Base-by-base conservation (phyloP, 1,140 invertebrate genomes). In the Halotydeus destructor region DNA sequence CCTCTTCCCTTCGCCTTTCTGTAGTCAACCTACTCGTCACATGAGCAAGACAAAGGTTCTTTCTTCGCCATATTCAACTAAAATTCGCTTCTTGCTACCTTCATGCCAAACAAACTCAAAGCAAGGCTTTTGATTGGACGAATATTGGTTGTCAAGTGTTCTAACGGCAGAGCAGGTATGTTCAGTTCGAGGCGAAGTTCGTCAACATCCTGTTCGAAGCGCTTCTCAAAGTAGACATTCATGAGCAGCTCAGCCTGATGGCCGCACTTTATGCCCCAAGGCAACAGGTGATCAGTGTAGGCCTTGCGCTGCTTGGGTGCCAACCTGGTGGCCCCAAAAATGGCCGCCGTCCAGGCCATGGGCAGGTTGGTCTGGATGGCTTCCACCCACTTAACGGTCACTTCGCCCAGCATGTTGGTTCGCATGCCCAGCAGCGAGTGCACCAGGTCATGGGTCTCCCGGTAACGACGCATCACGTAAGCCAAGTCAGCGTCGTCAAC, bases 391-490 rank as follows among this genome's bases (percentile, higher is more conserved):
- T 98, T 98, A 4, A 98, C 79, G 5, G 79, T 72, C 9, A 55
- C 51, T 47, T 71, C 69, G 55, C 83, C 82, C 5, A 91, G 63
- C 84, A 97, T 93, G 55, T 85, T 88, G 5, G 88, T 96, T 12
- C 82, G 85, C 82, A 93, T 91, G 41, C 73, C 71, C 24, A 94
- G 66, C 5, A 83, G 60, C 0, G 86, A 75, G 61, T 98, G 91
- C 45, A 85, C 72, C 38, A 98, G 67, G 64, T 98, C 93, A 59
- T 98, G 93, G 14, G 78, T 75, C 64, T 98, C 88, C 49, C 93
- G 71, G 59, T 97, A 97, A 32, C 93, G 66, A 61, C 89, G 83
- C 77, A 97, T 91, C 3, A 96, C 75, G 64, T 96, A 98, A 16
- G 85, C 83, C 39, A 93, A 60, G 46, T 93, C 75, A 4, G 75